Percentiles rank a stretch among this genome's conserved stretches.
These are phyloP conservation scores for Vireo griseus DNA, from an alignment of 2,797 vertebrate species.

Conservation along the genomic window DNA sequence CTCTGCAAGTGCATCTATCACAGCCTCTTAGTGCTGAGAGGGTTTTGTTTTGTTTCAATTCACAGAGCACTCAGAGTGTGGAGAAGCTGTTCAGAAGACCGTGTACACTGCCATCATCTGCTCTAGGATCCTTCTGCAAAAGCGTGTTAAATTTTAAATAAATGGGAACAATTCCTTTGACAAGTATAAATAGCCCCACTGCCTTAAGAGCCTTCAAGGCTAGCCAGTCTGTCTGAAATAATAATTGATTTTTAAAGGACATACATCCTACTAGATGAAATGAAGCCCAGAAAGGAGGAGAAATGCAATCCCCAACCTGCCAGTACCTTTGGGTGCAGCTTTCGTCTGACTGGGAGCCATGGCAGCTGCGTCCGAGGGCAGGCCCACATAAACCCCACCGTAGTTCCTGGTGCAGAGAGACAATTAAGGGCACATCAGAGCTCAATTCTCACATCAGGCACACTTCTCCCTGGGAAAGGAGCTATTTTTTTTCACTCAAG, in stretches of 20 bases:
- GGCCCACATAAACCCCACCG: conserved; percentile 92
- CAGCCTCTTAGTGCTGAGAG: conserved; percentile 6
- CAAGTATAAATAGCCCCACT: neutral
- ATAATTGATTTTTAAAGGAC: conserved; percentile 11
- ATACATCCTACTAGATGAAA: neutral
- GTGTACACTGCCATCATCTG: neutral
- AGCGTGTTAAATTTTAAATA: neutral
- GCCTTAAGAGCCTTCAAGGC: neutral
- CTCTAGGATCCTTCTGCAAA: neutral
- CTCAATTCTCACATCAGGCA: neutral
- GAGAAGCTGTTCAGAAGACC: conserved; percentile 34
- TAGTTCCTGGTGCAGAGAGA: conserved; percentile 82
- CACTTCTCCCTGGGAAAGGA: neutral
- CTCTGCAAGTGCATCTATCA: neutral
- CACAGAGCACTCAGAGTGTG: neutral
- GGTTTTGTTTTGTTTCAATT: conserved; percentile 19
- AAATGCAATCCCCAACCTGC: neutral
- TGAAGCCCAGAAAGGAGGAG: neutral
- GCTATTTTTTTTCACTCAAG: neutral
- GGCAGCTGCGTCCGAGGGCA: conserved; percentile 81
- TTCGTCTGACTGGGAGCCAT: conserved; percentile 84
- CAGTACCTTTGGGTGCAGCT: conserved; percentile 83
- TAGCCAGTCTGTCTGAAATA: neutral
- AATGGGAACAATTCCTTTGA: neutral
- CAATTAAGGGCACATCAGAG: neutral